Base-by-base conservation (phyloP, 2,113 vertebrate species). In the Natator depressus region DNA sequence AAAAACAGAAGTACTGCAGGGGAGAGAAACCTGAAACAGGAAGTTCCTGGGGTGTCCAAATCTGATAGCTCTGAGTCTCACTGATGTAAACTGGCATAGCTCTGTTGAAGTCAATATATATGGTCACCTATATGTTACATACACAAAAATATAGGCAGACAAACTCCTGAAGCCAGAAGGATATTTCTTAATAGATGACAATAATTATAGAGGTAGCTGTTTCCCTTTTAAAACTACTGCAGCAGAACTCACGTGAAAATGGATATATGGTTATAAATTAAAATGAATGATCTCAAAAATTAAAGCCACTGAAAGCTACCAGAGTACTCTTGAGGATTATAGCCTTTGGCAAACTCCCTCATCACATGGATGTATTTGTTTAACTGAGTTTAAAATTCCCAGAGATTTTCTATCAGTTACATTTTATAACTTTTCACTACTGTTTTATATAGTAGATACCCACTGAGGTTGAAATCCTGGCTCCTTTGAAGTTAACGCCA, bases 401-500 rank as follows among this genome's bases (percentile, higher is more conserved):
- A 69, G 12, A 42, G 29, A 51, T 76, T 51, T 55, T 5, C 84
- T 55, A 17, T 82, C 76, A 49, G 62, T 65, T 5, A 8, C 4
- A 3, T 42, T n/a, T 55, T 11, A 80, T 11, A 80, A 24, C 29
- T 50, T 85, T 49, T 79, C 69, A 85, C 2, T 13, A 3, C 29
- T 0, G 22, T 84, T 31, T 84, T 80, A 82, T 29, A 11, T 13
- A 84, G 17, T 29, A 38, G 12, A 59, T 3, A 6, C 35, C 54
- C 35, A 79, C 35, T 84, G 4, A 20, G 31, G 82, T 9, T 49
- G 35, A 69, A n/a, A 69, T 69, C 35, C 35, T 69, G 0, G 0
- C 5, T 3, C 9, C 49, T 94, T 50, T 50, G 53, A 54, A 87
- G 25, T 35, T 42, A 46, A 25, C 46, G 72, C 25, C 20, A 76